Conservation (phyloP, 2,797 vertebrate species). For the Halcyon chelicuti region DNA sequence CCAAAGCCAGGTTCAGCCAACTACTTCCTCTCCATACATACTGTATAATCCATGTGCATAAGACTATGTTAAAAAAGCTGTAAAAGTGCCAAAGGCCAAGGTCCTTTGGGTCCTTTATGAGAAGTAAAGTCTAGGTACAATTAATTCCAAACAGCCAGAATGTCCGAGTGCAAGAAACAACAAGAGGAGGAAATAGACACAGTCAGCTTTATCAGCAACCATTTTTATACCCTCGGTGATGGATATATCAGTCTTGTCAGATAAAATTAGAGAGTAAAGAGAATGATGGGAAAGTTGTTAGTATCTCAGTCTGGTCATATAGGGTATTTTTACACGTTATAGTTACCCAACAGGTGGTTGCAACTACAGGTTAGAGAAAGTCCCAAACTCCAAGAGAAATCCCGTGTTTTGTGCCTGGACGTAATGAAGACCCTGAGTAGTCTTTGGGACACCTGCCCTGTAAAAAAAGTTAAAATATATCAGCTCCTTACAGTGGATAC, state of each 20-base stretch:
- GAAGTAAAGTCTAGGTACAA: constrained; percentile 12
- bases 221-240: not conserved
- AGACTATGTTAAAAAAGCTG: constrained; percentile 17
- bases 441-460: not conserved
- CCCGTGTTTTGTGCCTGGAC: not conserved
- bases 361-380: not conserved
- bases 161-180: not conserved
- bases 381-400: not conserved
- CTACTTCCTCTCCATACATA: constrained; percentile 43
- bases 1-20: constrained; percentile 32
- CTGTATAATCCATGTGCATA: constrained; percentile 30
- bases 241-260: not conserved
- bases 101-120: constrained; percentile 7
- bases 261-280: not conserved
- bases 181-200: not conserved
- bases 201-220: constrained; percentile 2
- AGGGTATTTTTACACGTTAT: not conserved
- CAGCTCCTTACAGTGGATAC: not conserved
- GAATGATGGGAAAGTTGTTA: not conserved
- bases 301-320: not conserved
- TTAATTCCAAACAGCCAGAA: constrained; percentile 13
- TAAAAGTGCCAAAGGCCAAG: constrained; percentile 32
- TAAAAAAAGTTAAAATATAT: not conserved
- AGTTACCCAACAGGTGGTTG: not conserved
- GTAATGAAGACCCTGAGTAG: not conserved